phyloP scores from a whole-genome alignment of 2,797 vertebrate genomes.

The Sphenopsis melanotis region DNA sequence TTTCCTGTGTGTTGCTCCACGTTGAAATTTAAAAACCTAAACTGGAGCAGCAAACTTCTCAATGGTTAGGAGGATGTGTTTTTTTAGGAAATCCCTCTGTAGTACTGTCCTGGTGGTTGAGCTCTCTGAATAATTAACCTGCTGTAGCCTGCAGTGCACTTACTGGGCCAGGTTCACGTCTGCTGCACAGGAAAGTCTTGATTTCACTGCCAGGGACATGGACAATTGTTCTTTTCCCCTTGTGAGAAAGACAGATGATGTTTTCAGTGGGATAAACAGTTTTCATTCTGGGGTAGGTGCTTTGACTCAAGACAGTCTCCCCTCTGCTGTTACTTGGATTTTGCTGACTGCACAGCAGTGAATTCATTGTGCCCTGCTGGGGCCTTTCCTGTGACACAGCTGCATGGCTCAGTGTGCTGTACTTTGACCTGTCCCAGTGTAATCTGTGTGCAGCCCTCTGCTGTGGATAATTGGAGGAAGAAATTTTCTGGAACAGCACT shows the following conservation, averaged over 20 bases:
- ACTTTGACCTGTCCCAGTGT: neutral
- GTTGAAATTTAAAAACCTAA: neutral
- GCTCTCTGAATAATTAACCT: neutral
- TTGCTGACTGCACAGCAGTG: neutral
- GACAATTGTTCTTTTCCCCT: neutral
- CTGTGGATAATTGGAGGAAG: neutral
- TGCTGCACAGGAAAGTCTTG: neutral
- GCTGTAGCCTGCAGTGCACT: neutral
- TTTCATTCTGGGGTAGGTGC: neutral
- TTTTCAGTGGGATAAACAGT: neutral
- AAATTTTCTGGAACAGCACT: neutral
- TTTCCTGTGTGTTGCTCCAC: neutral
- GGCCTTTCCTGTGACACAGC: neutral
- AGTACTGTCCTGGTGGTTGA: neutral
- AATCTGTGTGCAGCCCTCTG: neutral
- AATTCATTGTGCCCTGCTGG: fast-evolving
- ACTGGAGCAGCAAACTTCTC: neutral
- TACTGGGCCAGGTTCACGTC: neutral
- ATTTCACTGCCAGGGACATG: neutral
- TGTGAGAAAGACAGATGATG: neutral
- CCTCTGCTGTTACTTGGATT: neutral
- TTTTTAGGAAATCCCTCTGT: neutral
- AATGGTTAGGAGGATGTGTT: neutral
- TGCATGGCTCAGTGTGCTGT: neutral
- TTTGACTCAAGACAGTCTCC: neutral